Evolutionary conservation across 2,113 vertebrate genomes (phyloP).

Genomic region (Gymnogyps californianus): DNA sequence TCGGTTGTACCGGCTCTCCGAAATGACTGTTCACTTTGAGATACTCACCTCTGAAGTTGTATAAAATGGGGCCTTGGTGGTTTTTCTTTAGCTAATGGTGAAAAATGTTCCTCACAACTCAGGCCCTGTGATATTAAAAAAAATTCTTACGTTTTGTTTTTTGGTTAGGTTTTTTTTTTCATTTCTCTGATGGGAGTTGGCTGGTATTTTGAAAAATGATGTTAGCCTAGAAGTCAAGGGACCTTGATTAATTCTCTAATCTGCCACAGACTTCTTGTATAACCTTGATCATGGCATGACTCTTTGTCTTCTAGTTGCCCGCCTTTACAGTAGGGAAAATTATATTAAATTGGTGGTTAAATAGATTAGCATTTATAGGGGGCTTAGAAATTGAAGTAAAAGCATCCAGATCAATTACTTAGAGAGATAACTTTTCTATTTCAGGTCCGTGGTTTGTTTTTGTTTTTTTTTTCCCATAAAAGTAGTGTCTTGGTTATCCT

Average conservation of each 20-base stretch:
- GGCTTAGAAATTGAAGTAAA: not conserved
- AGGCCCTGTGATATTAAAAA: not conserved
- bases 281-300: not conserved
- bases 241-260: not conserved
- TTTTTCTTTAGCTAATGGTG: not conserved
- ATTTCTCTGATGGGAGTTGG: not conserved
- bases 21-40: not conserved
- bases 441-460: accelerated
- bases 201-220: not conserved
- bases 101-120: not conserved
- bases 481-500: not conserved
- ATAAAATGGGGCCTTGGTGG: not conserved
- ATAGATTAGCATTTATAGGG: not conserved
- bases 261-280: not conserved
- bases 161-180: not conserved
- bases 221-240: not conserved
- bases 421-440: accelerated
- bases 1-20: not conserved
- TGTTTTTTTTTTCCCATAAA: not conserved
- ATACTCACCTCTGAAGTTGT: not conserved
- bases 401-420: not conserved
- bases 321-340: not conserved
- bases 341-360: not conserved
- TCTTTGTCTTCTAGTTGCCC: not conserved
- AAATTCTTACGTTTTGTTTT: not conserved